These are phyloP conservation scores for Cirrhinus molitorella DNA, from an alignment of 2,797 vertebrate species.

Conservation along the genomic window DNA sequence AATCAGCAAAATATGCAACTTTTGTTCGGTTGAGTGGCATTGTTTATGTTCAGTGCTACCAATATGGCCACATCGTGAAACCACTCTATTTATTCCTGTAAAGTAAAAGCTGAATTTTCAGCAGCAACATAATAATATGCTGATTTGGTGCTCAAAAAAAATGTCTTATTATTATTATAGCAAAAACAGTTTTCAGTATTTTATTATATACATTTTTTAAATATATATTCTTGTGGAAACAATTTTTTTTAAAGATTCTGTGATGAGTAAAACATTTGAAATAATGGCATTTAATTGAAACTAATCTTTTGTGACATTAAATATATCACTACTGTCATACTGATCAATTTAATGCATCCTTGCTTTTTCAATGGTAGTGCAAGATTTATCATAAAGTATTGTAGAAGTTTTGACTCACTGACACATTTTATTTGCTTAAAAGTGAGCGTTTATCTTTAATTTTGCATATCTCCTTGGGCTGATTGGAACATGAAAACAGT, in stretches of 20 bases:
- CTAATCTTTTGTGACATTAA: not conserved
- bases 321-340: not conserved
- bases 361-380: not conserved
- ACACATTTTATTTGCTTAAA: not conserved
- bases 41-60: too few species aligned
- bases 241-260: not conserved
- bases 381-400: not conserved
- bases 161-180: not conserved
- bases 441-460: not conserved
- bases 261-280: not conserved
- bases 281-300: not conserved
- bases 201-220: not conserved
- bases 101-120: too few species aligned
- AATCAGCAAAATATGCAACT: too few species aligned
- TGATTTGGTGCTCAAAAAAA: too few species aligned
- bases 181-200: not conserved
- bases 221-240: not conserved
- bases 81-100: too few species aligned
- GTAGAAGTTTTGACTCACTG: not conserved
- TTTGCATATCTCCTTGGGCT: not conserved
- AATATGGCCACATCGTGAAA: too few species aligned
- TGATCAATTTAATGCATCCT: too few species aligned
- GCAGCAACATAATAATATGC: too few species aligned
- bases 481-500: conserved; percentile 69
- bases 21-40: too few species aligned